phyloP scores from a whole-genome alignment of 2,113 vertebrate genomes.

The Climacteris rufus region DNA sequence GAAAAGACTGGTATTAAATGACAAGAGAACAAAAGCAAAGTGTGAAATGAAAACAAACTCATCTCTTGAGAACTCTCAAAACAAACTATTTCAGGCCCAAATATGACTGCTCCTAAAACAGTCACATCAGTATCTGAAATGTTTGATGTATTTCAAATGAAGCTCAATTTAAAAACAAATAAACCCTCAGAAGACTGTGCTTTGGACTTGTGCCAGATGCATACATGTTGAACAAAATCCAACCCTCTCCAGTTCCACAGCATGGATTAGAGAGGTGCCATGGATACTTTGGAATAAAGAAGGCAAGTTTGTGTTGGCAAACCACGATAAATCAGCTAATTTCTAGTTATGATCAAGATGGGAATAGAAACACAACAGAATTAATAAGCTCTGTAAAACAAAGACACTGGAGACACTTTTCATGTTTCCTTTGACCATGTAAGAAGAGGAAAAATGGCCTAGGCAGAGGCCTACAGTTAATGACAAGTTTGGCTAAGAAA shows the following conservation, averaged over 20 bases:
- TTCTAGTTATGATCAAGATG: background rate
- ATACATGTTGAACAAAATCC: background rate
- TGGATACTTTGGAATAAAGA: background rate
- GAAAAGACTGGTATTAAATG: constrained; percentile 37
- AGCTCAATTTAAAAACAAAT: constrained; percentile 49
- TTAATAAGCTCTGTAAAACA: background rate
- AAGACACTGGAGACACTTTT: background rate
- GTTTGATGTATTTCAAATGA: constrained; percentile 45
- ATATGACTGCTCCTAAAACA: constrained; percentile 10
- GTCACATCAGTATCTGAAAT: background rate
- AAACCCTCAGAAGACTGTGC: constrained; percentile 14
- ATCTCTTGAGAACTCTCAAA: constrained; percentile 39
- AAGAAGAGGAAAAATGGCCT: background rate
- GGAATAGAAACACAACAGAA: background rate
- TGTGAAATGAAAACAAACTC: constrained; percentile 44
- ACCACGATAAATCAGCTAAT: background rate
- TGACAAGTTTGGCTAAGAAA: background rate
- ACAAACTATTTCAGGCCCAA: constrained; percentile 20
- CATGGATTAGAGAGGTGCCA: background rate
- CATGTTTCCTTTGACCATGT: background rate
- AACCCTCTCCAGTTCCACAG: background rate
- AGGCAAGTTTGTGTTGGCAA: constrained; percentile 33
- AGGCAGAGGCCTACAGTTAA: background rate
- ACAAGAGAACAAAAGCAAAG: constrained; percentile 57
- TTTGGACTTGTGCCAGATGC: background rate